Percentiles rank a stretch among this genome's conserved stretches.
Conservation (phyloP, 1,140 invertebrate species). For the Lepidostoma basale region DNA sequence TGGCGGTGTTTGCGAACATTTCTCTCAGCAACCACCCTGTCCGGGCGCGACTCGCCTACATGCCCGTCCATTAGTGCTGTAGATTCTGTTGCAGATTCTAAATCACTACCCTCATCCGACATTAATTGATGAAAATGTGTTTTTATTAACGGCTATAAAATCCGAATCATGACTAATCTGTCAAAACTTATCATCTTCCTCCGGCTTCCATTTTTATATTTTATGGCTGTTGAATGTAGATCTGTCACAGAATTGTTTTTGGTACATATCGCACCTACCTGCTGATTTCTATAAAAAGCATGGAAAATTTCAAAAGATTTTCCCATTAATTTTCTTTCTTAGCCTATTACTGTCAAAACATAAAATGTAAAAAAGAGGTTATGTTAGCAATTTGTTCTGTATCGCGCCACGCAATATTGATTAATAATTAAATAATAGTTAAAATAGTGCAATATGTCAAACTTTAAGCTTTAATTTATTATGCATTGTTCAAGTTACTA, state of each 20-base stretch:
- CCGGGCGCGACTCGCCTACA: slow-evolving; percentile 64
- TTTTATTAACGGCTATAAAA: slow-evolving; percentile 16
- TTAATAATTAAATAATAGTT: too few relatives aligned
- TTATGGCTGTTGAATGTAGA: not conserved
- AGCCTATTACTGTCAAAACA: too few relatives aligned
- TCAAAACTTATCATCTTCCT: slow-evolving; percentile 19
- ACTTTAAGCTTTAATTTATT: too few relatives aligned
- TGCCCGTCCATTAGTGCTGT: slow-evolving; percentile 82
- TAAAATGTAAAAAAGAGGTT: too few relatives aligned
- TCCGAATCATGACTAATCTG: slow-evolving; percentile 24
- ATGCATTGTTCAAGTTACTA: not conserved
- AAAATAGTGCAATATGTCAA: too few relatives aligned
- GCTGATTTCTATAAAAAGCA: too few relatives aligned
- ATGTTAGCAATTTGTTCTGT: too few relatives aligned
- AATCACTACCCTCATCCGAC: slow-evolving; percentile 54
- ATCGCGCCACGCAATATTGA: too few relatives aligned
- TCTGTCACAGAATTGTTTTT: too few relatives aligned
- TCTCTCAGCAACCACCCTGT: slow-evolving; percentile 57
- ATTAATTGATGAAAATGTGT: slow-evolving; percentile 50
- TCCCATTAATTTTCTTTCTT: too few relatives aligned
- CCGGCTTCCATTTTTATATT: not conserved
- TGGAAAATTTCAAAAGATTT: too few relatives aligned
- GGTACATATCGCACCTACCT: too few relatives aligned
- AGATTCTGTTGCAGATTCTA: slow-evolving; percentile 66
- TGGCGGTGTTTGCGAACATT: slow-evolving; percentile 55